These are phyloP conservation scores for Channa striata DNA, from an alignment of 2,797 vertebrate genomes.

Conservation along the genomic window DNA sequence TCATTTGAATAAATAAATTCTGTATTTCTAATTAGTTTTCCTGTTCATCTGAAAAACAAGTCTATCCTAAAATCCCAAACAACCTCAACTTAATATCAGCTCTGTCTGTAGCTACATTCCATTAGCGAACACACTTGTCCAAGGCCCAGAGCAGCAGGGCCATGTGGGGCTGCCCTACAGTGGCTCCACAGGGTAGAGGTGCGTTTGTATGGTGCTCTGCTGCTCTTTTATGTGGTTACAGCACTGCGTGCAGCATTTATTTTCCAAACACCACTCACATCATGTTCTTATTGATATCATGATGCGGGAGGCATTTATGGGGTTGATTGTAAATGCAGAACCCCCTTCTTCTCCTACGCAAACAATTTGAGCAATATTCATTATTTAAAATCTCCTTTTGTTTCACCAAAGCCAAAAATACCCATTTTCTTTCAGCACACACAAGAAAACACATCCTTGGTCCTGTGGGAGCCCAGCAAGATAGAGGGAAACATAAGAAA, in stretches of 20 bases:
- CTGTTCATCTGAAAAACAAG: constrained; percentile 45
- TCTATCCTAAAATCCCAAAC: constrained; percentile 19
- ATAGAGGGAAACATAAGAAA: constrained; percentile 49
- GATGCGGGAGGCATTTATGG: constrained; percentile 66
- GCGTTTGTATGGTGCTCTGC: constrained; percentile 65
- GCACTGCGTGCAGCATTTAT: constrained; percentile 55
- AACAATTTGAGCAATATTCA: constrained; percentile 75
- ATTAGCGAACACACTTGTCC: constrained; percentile 46
- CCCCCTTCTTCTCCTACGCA: constrained; percentile 39
- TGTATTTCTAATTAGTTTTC: constrained; percentile 43
- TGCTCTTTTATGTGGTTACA: constrained; percentile 69
- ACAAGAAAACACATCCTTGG: constrained; percentile 24
- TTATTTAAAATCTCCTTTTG: constrained; percentile 71
- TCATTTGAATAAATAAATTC: constrained; percentile 32
- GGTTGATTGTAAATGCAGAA: constrained; percentile 67
- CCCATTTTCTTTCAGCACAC: constrained; percentile 59
- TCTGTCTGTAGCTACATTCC: constrained; percentile 40
- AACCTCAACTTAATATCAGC: constrained; percentile 36
- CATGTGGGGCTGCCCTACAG: constrained; percentile 59
- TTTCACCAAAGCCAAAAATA: constrained; percentile 64
- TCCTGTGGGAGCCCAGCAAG: constrained; percentile 69
- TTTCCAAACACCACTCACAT: constrained; percentile 66
- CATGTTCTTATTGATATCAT: constrained; percentile 66
- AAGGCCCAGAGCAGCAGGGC: constrained; percentile 46
- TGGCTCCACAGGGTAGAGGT: constrained; percentile 70